Conservation (phyloP, 2,888 invertebrate species). For the Cosmia pyralina region DNA sequence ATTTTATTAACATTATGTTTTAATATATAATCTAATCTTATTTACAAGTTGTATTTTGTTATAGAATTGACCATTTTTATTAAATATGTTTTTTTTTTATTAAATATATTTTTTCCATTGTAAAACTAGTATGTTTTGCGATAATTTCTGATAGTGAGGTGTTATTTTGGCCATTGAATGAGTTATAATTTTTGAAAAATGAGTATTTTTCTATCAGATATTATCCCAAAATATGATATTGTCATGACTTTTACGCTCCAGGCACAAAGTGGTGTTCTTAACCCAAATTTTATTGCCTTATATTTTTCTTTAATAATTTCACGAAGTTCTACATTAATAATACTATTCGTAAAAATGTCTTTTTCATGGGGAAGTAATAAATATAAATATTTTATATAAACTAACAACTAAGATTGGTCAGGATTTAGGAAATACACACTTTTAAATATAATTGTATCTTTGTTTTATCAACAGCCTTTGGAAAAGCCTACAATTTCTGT, state of each 20-base stretch:
- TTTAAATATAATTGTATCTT: slow-evolving; percentile 73
- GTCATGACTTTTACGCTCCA: slow-evolving; percentile 80
- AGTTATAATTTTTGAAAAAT: slow-evolving; percentile 46
- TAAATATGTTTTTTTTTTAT: slow-evolving; percentile 77
- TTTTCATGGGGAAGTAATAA: slow-evolving; percentile 87
- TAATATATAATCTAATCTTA: slow-evolving; percentile 85
- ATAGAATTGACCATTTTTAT: slow-evolving; percentile 87
- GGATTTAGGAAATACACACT: slow-evolving; percentile 87
- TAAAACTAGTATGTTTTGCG: slow-evolving; percentile 72
- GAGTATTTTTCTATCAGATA: slow-evolving; percentile 70
- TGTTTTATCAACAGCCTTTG: slow-evolving; percentile 65
- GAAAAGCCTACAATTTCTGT: not conserved
- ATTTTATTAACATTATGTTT: slow-evolving; percentile 82
- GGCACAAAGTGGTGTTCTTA: slow-evolving; percentile 89
- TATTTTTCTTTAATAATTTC: slow-evolving; percentile 72
- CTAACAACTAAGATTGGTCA: slow-evolving; percentile 88
- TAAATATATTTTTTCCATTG: slow-evolving; percentile 77
- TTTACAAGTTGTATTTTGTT: slow-evolving; percentile 84
- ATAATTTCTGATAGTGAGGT: slow-evolving; percentile 74
- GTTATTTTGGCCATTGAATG: slow-evolving; percentile 40
- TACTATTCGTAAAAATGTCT: slow-evolving; percentile 91
- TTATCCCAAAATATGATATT: slow-evolving; percentile 80
- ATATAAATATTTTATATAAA: slow-evolving; percentile 86
- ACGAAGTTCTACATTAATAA: slow-evolving; percentile 89
- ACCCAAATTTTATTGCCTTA: slow-evolving; percentile 87